Base-by-base conservation (phyloP, 2,113 vertebrate species). In the Cottus gobio region DNA sequence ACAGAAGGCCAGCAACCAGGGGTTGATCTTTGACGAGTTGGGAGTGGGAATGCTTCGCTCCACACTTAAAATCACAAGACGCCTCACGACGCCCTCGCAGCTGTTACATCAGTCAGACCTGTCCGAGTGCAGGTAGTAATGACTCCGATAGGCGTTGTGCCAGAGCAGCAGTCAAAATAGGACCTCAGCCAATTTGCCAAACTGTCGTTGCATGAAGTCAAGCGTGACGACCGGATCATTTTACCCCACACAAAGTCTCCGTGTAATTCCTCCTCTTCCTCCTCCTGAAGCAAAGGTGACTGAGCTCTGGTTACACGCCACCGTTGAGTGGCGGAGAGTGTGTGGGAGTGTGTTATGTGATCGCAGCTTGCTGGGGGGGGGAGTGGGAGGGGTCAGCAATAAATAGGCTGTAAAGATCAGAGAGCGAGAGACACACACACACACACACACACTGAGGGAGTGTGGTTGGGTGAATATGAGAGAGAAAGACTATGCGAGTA, bases 111-210 rank as follows among this genome's bases (percentile, higher is more conserved):
- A 62, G 66, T 72, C 28, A 31, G 37, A 61, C 9, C 24, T 31
- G 34, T 52, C 18, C 42, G n/a, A 31, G 62, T 10, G 34, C 30
- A 65, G 71, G 63, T 77, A 56, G 72, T 74, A 80, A 81, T 61
- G 73, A 80, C 64, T 44, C 46, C 34, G 60, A 56, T n/a, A 15
- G 58, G 34, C 31, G 62, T 42, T 31, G 13, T 64, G 66, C 26
- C 22, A 16, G 48, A 50, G 48, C 70, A 70, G 66, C 34, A 81
- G 71, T 77, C 54, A 71, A 31, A 85, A 79, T 18, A 79, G 54
- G 52, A 67, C 50, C 60, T 20, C 16, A 71, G 64, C 60, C 80
- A 71, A 63, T 84, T 87, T 77, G 54, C 78, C 64, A 84, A 74
- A 74, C 75, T 72, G 71, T 76, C 80, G 64, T 50, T 82, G 67